phyloP scores from a whole-genome alignment of 2,888 invertebrate species.

The Junonia oenone region DNA sequence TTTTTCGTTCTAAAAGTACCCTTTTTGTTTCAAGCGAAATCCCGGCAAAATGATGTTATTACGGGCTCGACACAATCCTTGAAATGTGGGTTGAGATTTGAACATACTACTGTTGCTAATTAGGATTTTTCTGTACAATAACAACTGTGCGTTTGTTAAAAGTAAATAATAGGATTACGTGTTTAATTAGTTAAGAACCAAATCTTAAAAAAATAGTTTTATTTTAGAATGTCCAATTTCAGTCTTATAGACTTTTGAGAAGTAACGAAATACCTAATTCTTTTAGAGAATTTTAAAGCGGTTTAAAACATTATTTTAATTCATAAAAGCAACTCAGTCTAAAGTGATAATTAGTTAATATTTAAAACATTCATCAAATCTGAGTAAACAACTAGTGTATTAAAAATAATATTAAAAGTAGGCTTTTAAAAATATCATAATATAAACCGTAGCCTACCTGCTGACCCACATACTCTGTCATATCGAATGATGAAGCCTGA shows the following conservation, averaged over 20 bases:
- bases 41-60: slow-evolving; percentile 35
- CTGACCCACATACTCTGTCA: slow-evolving; percentile 25
- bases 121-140: neutral
- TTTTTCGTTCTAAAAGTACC: slow-evolving; percentile 12
- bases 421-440: slow-evolving; percentile 12
- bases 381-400: neutral
- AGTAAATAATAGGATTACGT: neutral
- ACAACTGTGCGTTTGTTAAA: neutral
- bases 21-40: slow-evolving; percentile 27
- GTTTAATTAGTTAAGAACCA: neutral
- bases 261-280: no score
- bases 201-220: no score
- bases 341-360: no score
- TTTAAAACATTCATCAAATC: neutral
- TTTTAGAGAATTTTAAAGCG: no score
- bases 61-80: slow-evolving; percentile 8
- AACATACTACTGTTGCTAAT: slow-evolving; percentile 6
- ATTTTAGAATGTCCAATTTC: no score
- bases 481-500: slow-evolving; percentile 18
- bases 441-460: slow-evolving; percentile 20
- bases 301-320: no score
- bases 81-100: neutral
- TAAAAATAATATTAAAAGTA: neutral
- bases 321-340: no score
- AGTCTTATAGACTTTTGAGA: no score